These are phyloP conservation scores for Colistium nudipinnis DNA, from an alignment of 2,113 vertebrate species.

Conservation along the genomic window DNA sequence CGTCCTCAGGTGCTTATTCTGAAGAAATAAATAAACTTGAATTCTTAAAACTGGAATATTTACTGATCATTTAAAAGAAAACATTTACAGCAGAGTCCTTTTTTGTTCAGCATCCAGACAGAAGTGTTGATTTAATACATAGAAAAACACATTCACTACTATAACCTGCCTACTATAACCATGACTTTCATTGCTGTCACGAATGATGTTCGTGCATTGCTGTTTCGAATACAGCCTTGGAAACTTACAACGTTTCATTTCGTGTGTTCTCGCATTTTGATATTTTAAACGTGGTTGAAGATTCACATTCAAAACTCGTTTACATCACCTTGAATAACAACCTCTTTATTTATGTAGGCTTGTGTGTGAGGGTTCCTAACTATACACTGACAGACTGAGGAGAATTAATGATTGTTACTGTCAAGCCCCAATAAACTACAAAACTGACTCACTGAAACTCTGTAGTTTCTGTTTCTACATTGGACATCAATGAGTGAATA, in stretches of 20 bases:
- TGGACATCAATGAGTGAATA: too few relatives aligned
- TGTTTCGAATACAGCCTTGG: not conserved
- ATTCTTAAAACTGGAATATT: not conserved
- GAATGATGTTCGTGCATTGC: too few relatives aligned
- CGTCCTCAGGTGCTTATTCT: too few relatives aligned
- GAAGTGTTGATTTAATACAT: not conserved
- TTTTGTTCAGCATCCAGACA: not conserved
- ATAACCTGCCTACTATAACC: not conserved
- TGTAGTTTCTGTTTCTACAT: not conserved
- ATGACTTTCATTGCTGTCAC: not conserved
- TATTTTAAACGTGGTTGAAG: not conserved
- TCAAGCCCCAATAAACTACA: slow-evolving; percentile 60
- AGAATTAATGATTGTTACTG: slow-evolving; percentile 57
- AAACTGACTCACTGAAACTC: slow-evolving; percentile 29
- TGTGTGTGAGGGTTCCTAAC: slow-evolving; percentile 12
- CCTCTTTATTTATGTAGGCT: not conserved
- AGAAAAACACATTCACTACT: not conserved
- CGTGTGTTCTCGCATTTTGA: not conserved
- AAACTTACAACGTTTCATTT: not conserved
- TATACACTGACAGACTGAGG: slow-evolving; percentile 29
- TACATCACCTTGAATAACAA: not conserved
- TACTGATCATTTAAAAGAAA: not conserved
- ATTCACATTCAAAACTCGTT: not conserved
- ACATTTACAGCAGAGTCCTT: too few relatives aligned
- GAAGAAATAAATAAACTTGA: too few relatives aligned